Evolutionary conservation across 2,797 vertebrate species (phyloP), one percentile per base, ranked within the genome.

Genomic region (Galaxias olidus): DNA sequence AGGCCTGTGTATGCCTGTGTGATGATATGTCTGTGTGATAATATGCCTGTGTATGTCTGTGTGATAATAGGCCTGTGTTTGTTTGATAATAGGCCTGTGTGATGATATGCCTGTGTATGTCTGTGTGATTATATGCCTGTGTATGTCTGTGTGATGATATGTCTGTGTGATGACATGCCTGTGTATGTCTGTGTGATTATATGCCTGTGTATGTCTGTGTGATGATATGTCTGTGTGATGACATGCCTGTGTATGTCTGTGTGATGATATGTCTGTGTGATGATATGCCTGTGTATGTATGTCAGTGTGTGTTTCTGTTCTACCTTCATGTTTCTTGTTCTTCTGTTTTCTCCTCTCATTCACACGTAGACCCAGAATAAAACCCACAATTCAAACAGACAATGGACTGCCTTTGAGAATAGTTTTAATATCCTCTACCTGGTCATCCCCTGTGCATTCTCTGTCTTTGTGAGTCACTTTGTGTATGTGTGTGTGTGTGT

Each of bases 341-440:
- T 43, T 65, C 20, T 49, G 17, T 59, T 10, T 20, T 3, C 61
- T 65, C 20, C 15, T 66, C 20, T 45, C 9, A 10, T 50, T 61
- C 66, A 66, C 65, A 54, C 66, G 47, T 61, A 57, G 40, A 46
- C 69, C 61, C 46, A 71, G 52, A 49, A 45, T 9, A 75, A 42
- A 61, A 30, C 47, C 45, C 59, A 79, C 14, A 68, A 71, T 60
- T 56, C 49, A 45, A 71, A 70, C 49, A 73, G 66, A 71, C 64
- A 66, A 69, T 51, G 44, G 30, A 58, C 69, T 77, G 73, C 76
- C 67, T 81, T 83, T 73, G 53, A 63, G 59, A 69, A 69, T 72
- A 47, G 85, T 72, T 80, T 75, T 84, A 81, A 78, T 84, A 83
- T 79, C 68, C 83, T 77, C 61, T 69, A 66, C 69, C 55, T 66